Evolutionary conservation across 2,113 vertebrate genomes (phyloP).

Genomic region (Leucopsar rothschildi): DNA sequence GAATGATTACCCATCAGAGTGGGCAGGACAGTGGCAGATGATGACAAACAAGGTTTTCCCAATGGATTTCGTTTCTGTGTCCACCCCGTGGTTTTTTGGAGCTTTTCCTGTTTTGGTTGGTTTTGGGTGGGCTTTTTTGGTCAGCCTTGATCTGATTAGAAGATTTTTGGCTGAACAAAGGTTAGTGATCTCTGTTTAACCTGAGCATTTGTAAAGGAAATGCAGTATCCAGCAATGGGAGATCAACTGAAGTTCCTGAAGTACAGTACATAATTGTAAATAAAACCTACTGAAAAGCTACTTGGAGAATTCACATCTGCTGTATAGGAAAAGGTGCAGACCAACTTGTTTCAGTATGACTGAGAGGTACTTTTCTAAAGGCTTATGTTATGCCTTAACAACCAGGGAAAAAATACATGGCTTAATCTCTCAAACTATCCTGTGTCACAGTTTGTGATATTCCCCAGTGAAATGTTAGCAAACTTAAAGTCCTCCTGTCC

Average conservation of each 20-base stretch:
- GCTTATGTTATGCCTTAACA: not conserved
- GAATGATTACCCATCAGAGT: slow-evolving; percentile 52
- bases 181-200: not conserved
- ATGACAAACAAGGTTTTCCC: not conserved
- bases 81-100: not conserved
- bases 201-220: not conserved
- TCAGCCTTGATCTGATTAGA: not conserved
- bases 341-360: not conserved
- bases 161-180: not conserved
- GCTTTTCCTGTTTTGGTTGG: not conserved
- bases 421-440: not conserved
- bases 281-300: not conserved
- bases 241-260: not conserved
- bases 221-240: rapidly evolving
- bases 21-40: not conserved
- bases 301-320: not conserved
- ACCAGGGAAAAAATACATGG: not conserved
- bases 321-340: not conserved
- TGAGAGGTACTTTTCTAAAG: not conserved
- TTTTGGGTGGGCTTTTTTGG: not conserved
- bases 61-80: not conserved
- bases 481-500: not conserved
- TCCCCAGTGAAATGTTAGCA: not conserved
- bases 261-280: not conserved
- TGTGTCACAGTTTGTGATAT: not conserved